Evolutionary conservation across 2,113 vertebrate species (phyloP).

Genomic region (Scatophagus argus): DNA sequence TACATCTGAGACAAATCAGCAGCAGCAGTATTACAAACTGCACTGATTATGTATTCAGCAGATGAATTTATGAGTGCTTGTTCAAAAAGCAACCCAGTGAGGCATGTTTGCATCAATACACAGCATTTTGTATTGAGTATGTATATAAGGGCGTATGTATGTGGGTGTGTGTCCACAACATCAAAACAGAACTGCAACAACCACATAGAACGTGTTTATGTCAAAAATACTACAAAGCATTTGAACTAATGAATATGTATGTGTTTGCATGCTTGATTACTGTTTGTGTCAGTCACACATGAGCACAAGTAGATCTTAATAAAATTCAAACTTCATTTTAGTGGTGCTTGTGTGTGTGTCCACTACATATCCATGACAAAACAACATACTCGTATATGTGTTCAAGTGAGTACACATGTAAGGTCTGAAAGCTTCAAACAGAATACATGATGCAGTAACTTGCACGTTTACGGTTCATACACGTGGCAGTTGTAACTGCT

Average conservation of each 20-base stretch:
- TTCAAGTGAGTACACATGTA: neutral
- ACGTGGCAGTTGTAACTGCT: neutral
- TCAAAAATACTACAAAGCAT: slow-evolving; percentile 10
- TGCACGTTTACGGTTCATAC: neutral
- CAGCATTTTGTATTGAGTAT: neutral
- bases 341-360: neutral
- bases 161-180: slow-evolving; percentile 24
- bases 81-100: neutral
- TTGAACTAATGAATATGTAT: neutral
- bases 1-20: neutral
- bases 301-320: neutral
- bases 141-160: neutral
- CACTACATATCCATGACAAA: slow-evolving; percentile 5
- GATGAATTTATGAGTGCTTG: neutral
- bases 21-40: slow-evolving; percentile 1
- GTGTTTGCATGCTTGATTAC: neutral
- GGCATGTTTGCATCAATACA: slow-evolving; percentile 5
- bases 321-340: neutral
- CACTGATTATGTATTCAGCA: slow-evolving; percentile 5
- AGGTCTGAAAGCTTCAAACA: slow-evolving; percentile 25
- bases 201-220: neutral
- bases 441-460: slow-evolving; percentile 18
- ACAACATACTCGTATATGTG: neutral
- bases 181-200: slow-evolving; percentile 11
- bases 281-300: neutral